Conservation (phyloP, 2,797 vertebrate species). For the Rhinatrema bivittatum region DNA sequence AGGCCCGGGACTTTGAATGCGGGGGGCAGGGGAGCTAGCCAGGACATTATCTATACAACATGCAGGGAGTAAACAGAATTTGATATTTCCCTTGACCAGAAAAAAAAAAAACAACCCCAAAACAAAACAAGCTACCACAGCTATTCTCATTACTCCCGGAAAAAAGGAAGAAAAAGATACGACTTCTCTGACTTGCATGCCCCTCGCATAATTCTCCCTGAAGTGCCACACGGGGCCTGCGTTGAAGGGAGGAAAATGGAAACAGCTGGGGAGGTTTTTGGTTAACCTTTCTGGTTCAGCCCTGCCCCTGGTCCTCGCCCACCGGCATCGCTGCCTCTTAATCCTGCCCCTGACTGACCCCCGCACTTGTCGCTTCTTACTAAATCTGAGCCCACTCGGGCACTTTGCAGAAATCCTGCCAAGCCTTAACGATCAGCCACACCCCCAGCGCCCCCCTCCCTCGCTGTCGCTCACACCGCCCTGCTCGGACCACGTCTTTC, state of each 20-base stretch:
- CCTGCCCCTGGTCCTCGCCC: constrained; percentile 58
- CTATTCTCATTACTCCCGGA: constrained; percentile 47
- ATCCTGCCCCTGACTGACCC: constrained; percentile 56
- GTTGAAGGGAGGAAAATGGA: constrained; percentile 65
- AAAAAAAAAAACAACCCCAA: too few species aligned
- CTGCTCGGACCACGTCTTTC: too few species aligned
- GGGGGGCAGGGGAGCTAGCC: too few species aligned
- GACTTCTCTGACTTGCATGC: constrained; percentile 54
- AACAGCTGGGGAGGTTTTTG: constrained; percentile 70
- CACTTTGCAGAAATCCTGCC: constrained; percentile 41
- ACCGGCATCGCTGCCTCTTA: constrained; percentile 56
- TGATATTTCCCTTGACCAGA: constrained; percentile 43
- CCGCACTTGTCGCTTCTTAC: constrained; percentile 46
- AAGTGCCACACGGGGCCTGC: constrained; percentile 61
- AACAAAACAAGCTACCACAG: constrained; percentile 41
- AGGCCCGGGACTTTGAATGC: too few species aligned
- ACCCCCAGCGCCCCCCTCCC: too few species aligned
- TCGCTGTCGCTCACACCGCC: too few species aligned
- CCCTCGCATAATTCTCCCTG: constrained; percentile 59
- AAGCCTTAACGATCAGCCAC: too few species aligned
- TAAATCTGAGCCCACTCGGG: constrained; percentile 39
- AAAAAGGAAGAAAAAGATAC: constrained; percentile 41
- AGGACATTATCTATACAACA: constrained; percentile 28
- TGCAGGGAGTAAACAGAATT: constrained; percentile 22
- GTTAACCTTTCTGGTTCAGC: constrained; percentile 53